phyloP scores from a whole-genome alignment of 2,113 vertebrate species.

The Alligator sinensis region DNA sequence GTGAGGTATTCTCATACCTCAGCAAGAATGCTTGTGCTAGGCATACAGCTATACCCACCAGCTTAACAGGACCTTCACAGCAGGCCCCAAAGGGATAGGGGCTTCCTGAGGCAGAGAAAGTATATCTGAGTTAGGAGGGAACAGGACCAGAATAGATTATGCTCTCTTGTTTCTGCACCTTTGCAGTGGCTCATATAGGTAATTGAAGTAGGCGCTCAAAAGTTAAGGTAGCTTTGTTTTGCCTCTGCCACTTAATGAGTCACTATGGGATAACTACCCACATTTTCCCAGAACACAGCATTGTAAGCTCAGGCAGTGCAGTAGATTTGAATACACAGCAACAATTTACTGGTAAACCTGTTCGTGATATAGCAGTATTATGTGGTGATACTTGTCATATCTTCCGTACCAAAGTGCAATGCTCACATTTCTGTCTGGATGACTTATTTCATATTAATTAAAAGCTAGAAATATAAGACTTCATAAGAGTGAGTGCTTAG shows the following conservation, averaged over 20 bases:
- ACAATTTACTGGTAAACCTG: neutral
- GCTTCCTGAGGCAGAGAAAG: neutral
- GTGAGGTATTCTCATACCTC: neutral
- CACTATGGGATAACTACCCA: neutral
- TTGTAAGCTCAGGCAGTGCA: neutral
- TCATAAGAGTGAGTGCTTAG: neutral
- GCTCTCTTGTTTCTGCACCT: neutral
- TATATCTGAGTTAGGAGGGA: neutral
- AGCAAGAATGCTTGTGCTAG: neutral
- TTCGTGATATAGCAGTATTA: slow-evolving; percentile 18
- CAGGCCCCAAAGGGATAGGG: neutral
- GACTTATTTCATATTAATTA: neutral
- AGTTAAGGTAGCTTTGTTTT: neutral
- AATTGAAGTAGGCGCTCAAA: neutral
- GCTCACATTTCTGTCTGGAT: neutral
- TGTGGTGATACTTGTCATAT: neutral
- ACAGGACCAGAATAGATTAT: neutral
- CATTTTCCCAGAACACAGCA: neutral
- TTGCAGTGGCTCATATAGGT: neutral
- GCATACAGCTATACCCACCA: neutral
- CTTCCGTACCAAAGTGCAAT: slow-evolving; percentile 1
- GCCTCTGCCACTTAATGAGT: neutral
- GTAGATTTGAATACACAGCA: neutral
- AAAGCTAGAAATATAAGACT: neutral
- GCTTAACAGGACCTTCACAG: neutral